A percentile compares a stretch with the other conserved stretches of the same genome.
Conservation (phyloP, 2,113 vertebrate species). For the Reinhardtius hippoglossoides region DNA sequence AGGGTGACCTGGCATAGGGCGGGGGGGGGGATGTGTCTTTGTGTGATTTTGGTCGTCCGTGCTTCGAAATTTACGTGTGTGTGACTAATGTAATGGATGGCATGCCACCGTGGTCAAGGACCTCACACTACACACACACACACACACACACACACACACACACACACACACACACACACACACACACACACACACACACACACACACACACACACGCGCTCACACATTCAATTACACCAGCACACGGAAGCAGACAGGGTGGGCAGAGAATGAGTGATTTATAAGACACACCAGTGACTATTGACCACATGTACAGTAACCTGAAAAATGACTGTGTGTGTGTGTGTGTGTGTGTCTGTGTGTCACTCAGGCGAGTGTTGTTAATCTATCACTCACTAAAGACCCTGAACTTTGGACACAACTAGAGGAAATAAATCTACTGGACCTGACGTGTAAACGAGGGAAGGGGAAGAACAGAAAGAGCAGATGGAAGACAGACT, state of each 20-base stretch:
- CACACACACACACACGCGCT: constrained; percentile 23
- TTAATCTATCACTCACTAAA: constrained; percentile 74
- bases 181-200: neutral
- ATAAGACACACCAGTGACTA: constrained; percentile 64
- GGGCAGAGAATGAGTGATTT: constrained; percentile 58
- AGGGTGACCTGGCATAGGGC: constrained; percentile 25
- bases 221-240: neutral
- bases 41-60: constrained; percentile 33
- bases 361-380: constrained; percentile 45
- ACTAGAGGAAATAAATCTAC: constrained; percentile 66
- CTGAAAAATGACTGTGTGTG: constrained; percentile 52
- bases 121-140: constrained; percentile 3
- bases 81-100: constrained; percentile 65
- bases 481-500: neutral
- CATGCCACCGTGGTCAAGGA: constrained; percentile 64
- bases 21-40: constrained; percentile 13
- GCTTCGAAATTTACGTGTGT: constrained; percentile 44
- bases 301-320: constrained; percentile 68
- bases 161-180: neutral
- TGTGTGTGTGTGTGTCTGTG: constrained; percentile 37
- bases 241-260: constrained; percentile 17
- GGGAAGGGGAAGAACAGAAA: constrained; percentile 14
- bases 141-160: constrained; percentile 16
- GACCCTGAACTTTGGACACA: constrained; percentile 74
- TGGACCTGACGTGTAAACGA: constrained; percentile 32